phyloP scores from a whole-genome alignment of 2,888 invertebrate species.

The Plebejus melissa region DNA sequence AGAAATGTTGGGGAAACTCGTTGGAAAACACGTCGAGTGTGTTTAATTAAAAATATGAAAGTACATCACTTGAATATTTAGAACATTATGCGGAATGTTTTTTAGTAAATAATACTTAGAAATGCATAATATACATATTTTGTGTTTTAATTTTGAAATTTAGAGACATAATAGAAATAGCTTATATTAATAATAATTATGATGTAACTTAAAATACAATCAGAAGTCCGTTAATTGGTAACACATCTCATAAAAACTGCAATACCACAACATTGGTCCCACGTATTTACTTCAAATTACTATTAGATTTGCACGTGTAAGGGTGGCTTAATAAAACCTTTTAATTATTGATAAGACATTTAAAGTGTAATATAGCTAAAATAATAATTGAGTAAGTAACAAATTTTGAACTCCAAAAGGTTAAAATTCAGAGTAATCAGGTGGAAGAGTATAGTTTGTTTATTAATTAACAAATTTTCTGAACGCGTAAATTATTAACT shows the following conservation, averaged over 20 bases:
- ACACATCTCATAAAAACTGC: too few relatives aligned
- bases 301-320: too few relatives aligned
- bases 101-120: too few relatives aligned
- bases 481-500: slow-evolving; percentile 3
- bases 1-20: neutral
- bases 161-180: too few relatives aligned
- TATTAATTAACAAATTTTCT: neutral
- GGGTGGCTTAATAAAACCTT: neutral
- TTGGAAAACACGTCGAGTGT: neutral
- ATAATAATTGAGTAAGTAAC: neutral
- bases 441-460: neutral
- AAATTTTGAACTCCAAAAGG: neutral
- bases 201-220: too few relatives aligned
- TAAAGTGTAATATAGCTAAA: neutral
- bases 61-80: neutral
- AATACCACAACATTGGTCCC: too few relatives aligned
- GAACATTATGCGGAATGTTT: too few relatives aligned
- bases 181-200: too few relatives aligned
- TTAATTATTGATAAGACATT: neutral
- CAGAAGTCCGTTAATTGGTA: too few relatives aligned
- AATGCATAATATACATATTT: too few relatives aligned
- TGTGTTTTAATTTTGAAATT: too few relatives aligned
- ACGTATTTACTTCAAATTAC: too few relatives aligned
- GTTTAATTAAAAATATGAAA: neutral
- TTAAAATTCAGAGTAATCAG: neutral